These are phyloP conservation scores for Brachionus angularis DNA, from an alignment of 1,140 invertebrate genomes.

Conservation along the genomic window DNA sequence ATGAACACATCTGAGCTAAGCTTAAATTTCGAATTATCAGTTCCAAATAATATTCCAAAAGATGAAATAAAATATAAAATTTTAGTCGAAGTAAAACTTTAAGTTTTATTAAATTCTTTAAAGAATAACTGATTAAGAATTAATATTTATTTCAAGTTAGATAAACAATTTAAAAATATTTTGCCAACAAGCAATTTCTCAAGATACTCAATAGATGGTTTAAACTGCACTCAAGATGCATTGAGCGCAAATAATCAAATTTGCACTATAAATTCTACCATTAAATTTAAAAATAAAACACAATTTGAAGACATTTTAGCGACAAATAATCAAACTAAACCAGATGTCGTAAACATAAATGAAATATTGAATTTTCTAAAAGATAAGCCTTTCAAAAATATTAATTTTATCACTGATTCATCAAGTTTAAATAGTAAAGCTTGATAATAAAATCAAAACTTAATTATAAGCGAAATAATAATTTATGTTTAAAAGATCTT, in stretches of 20 bases:
- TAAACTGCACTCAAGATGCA: not conserved
- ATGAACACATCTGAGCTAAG: not conserved
- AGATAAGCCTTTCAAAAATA: constrained; percentile 3
- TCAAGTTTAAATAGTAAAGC: constrained; percentile 21
- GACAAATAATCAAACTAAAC: not conserved
- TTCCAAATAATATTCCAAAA: not conserved
- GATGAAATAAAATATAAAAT: constrained; percentile 16
- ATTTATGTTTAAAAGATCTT: not conserved
- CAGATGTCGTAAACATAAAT: not conserved
- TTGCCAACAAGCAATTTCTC: no score
- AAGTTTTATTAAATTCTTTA: not conserved
- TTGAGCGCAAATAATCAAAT: not conserved
- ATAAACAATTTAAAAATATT: not conserved
- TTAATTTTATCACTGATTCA: constrained; percentile 5
- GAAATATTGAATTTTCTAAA: constrained; percentile 13
- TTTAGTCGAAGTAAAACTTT: not conserved
- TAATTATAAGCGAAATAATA: not conserved
- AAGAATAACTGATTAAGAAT: not conserved
- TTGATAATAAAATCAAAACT: not conserved
- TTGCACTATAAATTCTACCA: not conserved
- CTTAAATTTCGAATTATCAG: not conserved
- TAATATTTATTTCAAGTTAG: not conserved
- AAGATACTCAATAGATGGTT: not conserved
- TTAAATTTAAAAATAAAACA: constrained; percentile 34
- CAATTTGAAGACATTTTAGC: not conserved